Conservation (phyloP, 2,888 invertebrate species). For the Mythimna loreyi region DNA sequence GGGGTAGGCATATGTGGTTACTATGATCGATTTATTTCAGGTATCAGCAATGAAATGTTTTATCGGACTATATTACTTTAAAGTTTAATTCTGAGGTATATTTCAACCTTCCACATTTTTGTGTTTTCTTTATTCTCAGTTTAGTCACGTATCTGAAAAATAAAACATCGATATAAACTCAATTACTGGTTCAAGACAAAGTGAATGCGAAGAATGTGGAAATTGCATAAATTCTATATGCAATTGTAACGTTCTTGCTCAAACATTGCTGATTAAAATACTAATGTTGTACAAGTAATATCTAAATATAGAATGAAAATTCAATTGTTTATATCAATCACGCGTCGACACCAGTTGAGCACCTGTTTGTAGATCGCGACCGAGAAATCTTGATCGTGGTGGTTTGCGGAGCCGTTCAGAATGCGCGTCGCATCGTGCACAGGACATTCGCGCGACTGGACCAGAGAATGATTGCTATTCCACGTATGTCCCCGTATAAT, state of each 20-base stretch:
- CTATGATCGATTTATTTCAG: background rate
- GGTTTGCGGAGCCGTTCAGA: slow-evolving; percentile 73
- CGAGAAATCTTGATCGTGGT: slow-evolving; percentile 82
- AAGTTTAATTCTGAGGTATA: background rate
- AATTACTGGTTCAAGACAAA: slow-evolving; percentile 14
- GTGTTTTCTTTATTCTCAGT: background rate
- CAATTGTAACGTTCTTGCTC: slow-evolving; percentile 50
- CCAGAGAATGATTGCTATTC: slow-evolving; percentile 80
- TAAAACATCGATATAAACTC: background rate
- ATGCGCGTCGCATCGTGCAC: slow-evolving; percentile 81
- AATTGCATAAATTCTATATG: slow-evolving; percentile 53
- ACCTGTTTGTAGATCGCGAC: slow-evolving; percentile 88
- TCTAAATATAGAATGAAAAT: slow-evolving; percentile 68
- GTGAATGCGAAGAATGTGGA: slow-evolving; percentile 43
- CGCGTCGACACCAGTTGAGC: slow-evolving; percentile 70
- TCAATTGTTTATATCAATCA: slow-evolving; percentile 69
- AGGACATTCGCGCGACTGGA: slow-evolving; percentile 81
- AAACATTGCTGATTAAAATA: slow-evolving; percentile 65
- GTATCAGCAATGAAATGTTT: background rate
- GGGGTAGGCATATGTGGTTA: background rate
- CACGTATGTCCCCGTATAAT: slow-evolving; percentile 81
- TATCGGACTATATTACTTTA: background rate
- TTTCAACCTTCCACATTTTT: background rate
- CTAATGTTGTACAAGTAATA: slow-evolving; percentile 65
- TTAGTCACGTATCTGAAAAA: slow-evolving; percentile 10